phyloP scores from a whole-genome alignment of 1,140 invertebrate species.

The Nylanderia fulva region DNA sequence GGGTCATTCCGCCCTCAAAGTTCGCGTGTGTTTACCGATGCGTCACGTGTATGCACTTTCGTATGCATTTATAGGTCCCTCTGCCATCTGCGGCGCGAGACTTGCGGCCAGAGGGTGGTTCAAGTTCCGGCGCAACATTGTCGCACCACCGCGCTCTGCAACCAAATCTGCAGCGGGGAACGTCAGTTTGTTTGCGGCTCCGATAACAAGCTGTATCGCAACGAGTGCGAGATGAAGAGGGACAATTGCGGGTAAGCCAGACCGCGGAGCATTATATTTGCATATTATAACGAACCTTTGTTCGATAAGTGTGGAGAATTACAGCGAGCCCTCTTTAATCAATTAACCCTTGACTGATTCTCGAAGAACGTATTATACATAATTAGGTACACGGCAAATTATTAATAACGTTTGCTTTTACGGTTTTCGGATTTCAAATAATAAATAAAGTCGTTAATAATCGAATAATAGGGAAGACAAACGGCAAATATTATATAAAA shows the following conservation, averaged over 20 bases:
- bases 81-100: constrained; percentile 94
- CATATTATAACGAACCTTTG: constrained; percentile 11
- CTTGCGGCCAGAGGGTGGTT: constrained; percentile 94
- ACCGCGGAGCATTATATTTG: constrained; percentile 40
- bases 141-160: constrained; percentile 93
- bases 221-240: constrained; percentile 96
- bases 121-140: constrained; percentile 92
- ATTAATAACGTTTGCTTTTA: background rate
- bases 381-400: background rate
- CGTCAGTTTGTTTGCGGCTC: constrained; percentile 95
- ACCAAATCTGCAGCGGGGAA: constrained; percentile 90
- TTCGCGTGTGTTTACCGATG: background rate
- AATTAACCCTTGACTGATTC: background rate
- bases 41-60: constrained; percentile 18
- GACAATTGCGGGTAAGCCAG: constrained; percentile 93
- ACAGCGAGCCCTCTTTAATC: background rate
- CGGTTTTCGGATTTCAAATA: background rate
- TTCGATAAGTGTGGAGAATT: background rate
- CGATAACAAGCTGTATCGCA: constrained; percentile 96
- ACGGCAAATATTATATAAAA: background rate
- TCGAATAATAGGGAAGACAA: background rate
- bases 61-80: constrained; percentile 88
- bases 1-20: background rate
- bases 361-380: background rate
- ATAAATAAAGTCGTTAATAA: background rate